Conservation (phyloP, 37 sponge, comb jelly and placozoan genomes). For the Aphrocallistes beatrix region DNA sequence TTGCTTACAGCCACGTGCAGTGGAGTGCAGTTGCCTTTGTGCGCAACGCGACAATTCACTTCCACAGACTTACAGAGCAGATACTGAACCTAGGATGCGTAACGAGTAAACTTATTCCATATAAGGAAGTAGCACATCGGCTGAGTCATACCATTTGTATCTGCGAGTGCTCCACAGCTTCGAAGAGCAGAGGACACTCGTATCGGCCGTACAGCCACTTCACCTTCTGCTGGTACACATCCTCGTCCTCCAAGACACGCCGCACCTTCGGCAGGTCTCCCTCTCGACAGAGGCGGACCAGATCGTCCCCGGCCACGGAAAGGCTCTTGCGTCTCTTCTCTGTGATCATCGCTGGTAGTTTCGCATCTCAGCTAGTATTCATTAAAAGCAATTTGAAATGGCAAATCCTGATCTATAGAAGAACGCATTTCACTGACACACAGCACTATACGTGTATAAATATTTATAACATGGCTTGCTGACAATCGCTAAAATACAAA, state of each 20-base stretch:
- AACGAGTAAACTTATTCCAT: no score
- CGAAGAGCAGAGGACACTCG: neutral
- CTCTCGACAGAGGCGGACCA: neutral
- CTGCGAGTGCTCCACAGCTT: slow-evolving; percentile 4
- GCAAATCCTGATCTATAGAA: no score
- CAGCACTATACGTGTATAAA: no score
- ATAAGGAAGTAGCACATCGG: neutral
- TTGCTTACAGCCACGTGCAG: neutral
- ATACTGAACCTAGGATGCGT: neutral
- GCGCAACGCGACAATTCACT: neutral
- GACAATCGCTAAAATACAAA: neutral
- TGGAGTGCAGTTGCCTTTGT: neutral
- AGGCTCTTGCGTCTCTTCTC: neutral
- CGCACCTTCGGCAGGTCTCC: neutral
- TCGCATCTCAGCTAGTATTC: no score
- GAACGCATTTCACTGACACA: no score
- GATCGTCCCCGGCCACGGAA: neutral
- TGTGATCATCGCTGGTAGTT: no score
- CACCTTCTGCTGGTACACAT: neutral
- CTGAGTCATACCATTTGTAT: neutral
- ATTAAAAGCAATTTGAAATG: no score
- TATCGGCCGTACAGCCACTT: neutral
- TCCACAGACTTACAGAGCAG: neutral
- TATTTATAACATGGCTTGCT: no score
- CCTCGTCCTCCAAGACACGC: neutral